A percentile compares a stretch with the other conserved stretches of the same genome.
These are phyloP conservation scores for Pecten maximus DNA, from an alignment of 2,888 invertebrate species.

Conservation along the genomic window DNA sequence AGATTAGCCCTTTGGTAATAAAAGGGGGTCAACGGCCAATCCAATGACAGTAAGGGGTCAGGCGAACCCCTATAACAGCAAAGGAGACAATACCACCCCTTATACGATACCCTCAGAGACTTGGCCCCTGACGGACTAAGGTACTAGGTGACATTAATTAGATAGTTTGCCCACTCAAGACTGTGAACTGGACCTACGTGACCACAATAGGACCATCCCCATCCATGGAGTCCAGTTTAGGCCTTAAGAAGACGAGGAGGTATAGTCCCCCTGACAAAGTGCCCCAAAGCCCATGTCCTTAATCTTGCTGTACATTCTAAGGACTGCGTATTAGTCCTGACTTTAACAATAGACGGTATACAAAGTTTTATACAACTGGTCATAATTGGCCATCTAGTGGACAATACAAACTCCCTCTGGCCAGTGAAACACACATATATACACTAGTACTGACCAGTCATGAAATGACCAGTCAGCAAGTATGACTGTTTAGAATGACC, in stretches of 20 bases:
- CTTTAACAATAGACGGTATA: neutral
- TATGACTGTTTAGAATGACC: neutral
- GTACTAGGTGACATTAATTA: too few relatives aligned
- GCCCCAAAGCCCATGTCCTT: neutral
- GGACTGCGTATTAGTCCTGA: neutral
- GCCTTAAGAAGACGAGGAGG: neutral
- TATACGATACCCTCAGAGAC: too few relatives aligned
- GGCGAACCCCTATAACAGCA: neutral
- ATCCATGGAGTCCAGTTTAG: too few relatives aligned
- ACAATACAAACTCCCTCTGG: neutral
- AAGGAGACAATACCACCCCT: too few relatives aligned
- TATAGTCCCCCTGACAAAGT: neutral
- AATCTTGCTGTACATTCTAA: neutral
- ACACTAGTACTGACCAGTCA: neutral
- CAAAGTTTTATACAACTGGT: neutral
- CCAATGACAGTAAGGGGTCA: neutral
- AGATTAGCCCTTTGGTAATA: neutral
- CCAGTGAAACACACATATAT: neutral
- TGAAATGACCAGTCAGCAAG: neutral
- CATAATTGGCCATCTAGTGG: neutral
- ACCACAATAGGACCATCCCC: too few relatives aligned
- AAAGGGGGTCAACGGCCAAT: neutral
- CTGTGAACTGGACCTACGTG: too few relatives aligned
- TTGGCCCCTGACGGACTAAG: too few relatives aligned
- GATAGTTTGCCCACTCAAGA: too few relatives aligned